These are phyloP conservation scores for Pissodes strobi DNA, from an alignment of 1,140 invertebrate genomes.

Conservation along the genomic window DNA sequence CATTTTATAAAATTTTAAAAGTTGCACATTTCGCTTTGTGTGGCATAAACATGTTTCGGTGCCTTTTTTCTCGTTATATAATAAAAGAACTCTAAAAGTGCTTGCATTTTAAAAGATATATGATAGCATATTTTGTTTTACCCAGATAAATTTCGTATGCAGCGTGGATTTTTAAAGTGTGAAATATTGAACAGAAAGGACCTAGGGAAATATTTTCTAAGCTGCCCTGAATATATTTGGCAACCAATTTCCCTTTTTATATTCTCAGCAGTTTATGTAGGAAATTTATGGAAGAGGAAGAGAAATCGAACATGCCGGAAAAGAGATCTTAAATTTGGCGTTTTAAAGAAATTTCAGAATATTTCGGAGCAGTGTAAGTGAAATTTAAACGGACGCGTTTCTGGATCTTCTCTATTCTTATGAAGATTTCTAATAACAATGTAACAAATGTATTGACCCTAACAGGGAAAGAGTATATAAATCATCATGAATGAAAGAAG, in stretches of 20 bases:
- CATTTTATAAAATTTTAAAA: too few relatives aligned
- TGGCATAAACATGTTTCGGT: slow-evolving; percentile 10
- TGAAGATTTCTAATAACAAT: too few relatives aligned
- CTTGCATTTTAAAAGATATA: slow-evolving; percentile 20
- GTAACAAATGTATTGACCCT: too few relatives aligned
- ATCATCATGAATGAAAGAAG: too few relatives aligned
- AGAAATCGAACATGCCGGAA: slow-evolving; percentile 8
- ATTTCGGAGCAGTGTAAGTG: too few relatives aligned
- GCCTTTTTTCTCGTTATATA: background rate
- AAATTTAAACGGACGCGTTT: too few relatives aligned
- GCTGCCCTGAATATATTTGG: slow-evolving; percentile 28
- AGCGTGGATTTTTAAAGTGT: slow-evolving; percentile 29
- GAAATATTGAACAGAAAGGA: slow-evolving; percentile 27
- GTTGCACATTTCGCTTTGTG: too few relatives aligned
- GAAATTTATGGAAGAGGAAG: slow-evolving; percentile 12
- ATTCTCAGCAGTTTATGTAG: slow-evolving; percentile 25
- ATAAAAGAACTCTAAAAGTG: slow-evolving; percentile 5
- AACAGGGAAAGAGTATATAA: too few relatives aligned
- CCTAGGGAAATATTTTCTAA: slow-evolving; percentile 29
- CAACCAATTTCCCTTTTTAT: slow-evolving; percentile 30
- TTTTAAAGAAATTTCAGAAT: background rate
- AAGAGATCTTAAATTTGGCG: background rate
- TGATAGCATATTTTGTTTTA: slow-evolving; percentile 22
- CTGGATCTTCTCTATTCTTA: too few relatives aligned
- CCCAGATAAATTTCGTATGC: slow-evolving; percentile 24